Evolutionary conservation across 2,888 invertebrate species (phyloP), one percentile per base, ranked within the genome.

Genomic region (Theretra japonica): DNA sequence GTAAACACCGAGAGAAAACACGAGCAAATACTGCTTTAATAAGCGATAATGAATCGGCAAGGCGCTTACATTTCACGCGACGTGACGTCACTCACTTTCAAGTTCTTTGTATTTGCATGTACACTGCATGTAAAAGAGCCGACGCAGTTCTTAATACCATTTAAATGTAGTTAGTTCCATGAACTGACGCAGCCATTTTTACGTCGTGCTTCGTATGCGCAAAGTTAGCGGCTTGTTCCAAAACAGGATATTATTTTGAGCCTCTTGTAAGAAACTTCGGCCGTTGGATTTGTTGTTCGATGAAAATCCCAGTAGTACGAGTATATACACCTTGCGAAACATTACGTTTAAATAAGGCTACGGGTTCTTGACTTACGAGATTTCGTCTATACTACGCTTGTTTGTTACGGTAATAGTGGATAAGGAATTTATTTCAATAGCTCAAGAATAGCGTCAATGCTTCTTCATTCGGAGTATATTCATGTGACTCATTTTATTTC

Each of bases 191-290:
- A 65, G 23, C 65, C 48, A 17, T 17, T 23, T 62, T 1, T 60
- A 30, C 60, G 8, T 65, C 1, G 17, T 23, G 65, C 23, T 48
- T 48, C 11, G 41, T 65, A 48, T 65, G 48, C 41, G 41, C 41
- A 65, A 65, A 48, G 17, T 48, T 65, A 65, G 6, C 23, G 41
- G 41, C 2, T 65, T 65, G 41, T 48, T 65, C 65, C 23, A 48
- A 0, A 11, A 48, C 17, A 5, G 11, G 41, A 6, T 65, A 65
- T 48, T 65, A 41, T 23, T 65, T 65, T 23, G 17, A 65, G 23
- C 41, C 48, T 48, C 48, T 48, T 65, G 65, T 15, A 65, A 4
- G 23, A 23, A 65, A 48, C 48, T 65, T 65, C 21, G 21, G 4
- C 21, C 15, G 33, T 41, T 41, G 7, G 23, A 65, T 48, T 48